Evolutionary conservation across 1,140 invertebrate genomes (phyloP).

Genomic region (Papilio helenus): DNA sequence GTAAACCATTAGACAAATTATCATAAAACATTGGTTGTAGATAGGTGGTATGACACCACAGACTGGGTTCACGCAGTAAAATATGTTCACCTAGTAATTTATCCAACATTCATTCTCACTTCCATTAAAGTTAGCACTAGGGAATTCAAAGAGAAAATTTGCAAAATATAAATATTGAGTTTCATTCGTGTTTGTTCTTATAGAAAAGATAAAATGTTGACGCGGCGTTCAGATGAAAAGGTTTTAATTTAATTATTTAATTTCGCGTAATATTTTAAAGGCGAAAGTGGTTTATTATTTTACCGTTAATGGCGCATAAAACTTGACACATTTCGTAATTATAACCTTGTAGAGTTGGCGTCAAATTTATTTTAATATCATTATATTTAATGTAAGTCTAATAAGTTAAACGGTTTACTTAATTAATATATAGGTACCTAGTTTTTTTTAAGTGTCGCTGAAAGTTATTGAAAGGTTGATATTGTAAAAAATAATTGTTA

Average conservation of each 20-base stretch:
- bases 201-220: background rate
- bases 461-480: background rate
- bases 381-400: too few species aligned
- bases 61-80: too few species aligned
- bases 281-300: constrained; percentile 5
- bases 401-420: too few species aligned
- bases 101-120: too few species aligned
- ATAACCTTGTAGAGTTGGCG: background rate
- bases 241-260: background rate
- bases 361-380: background rate
- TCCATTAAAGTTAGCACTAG: too few species aligned
- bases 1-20: too few species aligned
- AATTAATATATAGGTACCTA: too few species aligned
- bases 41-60: too few species aligned
- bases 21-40: too few species aligned
- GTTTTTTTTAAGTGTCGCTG: too few species aligned
- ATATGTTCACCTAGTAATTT: too few species aligned
- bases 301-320: background rate
- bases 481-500: too few species aligned
- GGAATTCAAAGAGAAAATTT: background rate
- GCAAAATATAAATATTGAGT: background rate
- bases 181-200: background rate
- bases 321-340: background rate
- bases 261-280: background rate
- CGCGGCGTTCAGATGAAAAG: background rate